A percentile compares a stretch with the other conserved stretches of the same genome.
Evolutionary conservation across 2,797 vertebrate species (phyloP).

Genomic region (Bucorvus abyssinicus): DNA sequence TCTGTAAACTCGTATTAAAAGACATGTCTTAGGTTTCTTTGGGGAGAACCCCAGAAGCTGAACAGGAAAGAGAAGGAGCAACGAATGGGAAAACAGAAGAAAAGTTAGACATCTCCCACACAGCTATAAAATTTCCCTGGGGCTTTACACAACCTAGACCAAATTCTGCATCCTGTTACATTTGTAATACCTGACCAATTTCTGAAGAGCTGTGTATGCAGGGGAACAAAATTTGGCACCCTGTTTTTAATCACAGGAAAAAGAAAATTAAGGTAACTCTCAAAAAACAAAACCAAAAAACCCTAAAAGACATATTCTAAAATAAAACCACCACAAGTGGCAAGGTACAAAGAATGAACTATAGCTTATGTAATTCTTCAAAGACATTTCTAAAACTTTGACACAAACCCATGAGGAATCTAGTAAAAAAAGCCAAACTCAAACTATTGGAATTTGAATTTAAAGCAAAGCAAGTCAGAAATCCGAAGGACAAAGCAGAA

Average conservation of each 20-base stretch:
- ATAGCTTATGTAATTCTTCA: neutral
- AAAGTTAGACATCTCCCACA: slow-evolving; percentile 35
- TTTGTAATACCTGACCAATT: neutral
- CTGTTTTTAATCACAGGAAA: neutral
- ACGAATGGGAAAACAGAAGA: neutral
- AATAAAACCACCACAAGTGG: neutral
- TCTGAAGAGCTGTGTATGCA: neutral
- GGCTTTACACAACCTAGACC: neutral
- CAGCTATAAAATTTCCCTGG: slow-evolving; percentile 24
- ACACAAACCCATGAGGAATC: neutral
- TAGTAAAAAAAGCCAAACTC: neutral
- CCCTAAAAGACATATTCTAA: neutral
- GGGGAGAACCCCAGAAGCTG: slow-evolving; percentile 5
- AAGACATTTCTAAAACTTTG: neutral
- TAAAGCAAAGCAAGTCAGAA: neutral
- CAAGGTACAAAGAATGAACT: neutral
- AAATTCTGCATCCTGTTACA: neutral
- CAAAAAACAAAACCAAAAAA: neutral
- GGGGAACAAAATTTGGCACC: neutral
- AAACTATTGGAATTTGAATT: neutral
- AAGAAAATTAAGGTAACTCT: neutral
- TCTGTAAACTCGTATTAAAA: neutral
- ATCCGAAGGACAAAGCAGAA: neutral
- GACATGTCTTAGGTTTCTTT: neutral
- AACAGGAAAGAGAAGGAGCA: slow-evolving; percentile 34